Evolutionary conservation across 2,888 invertebrate genomes (phyloP).

Genomic region (Metacarcinus magister): DNA sequence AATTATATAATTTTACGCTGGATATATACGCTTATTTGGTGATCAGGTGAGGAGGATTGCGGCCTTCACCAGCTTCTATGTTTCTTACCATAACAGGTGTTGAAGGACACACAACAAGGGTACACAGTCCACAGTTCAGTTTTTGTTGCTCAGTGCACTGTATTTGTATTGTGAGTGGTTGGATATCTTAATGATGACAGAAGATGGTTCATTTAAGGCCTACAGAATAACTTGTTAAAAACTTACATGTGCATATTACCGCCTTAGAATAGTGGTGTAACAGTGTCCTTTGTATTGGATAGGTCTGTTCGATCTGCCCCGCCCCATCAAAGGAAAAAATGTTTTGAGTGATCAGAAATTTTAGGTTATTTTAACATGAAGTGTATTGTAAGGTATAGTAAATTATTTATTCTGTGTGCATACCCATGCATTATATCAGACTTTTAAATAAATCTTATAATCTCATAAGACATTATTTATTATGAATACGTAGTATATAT

Average conservation of each 20-base stretch:
- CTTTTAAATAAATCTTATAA: too few species aligned
- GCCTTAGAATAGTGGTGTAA: not conserved
- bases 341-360: not conserved
- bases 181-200: not conserved
- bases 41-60: too few species aligned
- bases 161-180: not conserved
- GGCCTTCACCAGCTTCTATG: not conserved
- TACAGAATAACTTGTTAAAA: not conserved
- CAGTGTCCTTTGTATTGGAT: not conserved
- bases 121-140: not conserved
- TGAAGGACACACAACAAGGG: not conserved
- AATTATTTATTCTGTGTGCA: not conserved
- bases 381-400: not conserved
- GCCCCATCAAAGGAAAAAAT: not conserved
- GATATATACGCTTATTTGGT: too few species aligned
- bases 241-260: not conserved
- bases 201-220: not conserved
- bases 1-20: not conserved
- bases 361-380: not conserved
- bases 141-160: not conserved
- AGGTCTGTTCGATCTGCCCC: not conserved
- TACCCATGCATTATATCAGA: not conserved
- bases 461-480: not conserved
- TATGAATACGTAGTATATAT: not conserved
- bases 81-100: constrained; percentile 2